phyloP scores from a whole-genome alignment of 30 jellyfish, hydroid and myxozoan species.

The Aurelia sp. region DNA sequence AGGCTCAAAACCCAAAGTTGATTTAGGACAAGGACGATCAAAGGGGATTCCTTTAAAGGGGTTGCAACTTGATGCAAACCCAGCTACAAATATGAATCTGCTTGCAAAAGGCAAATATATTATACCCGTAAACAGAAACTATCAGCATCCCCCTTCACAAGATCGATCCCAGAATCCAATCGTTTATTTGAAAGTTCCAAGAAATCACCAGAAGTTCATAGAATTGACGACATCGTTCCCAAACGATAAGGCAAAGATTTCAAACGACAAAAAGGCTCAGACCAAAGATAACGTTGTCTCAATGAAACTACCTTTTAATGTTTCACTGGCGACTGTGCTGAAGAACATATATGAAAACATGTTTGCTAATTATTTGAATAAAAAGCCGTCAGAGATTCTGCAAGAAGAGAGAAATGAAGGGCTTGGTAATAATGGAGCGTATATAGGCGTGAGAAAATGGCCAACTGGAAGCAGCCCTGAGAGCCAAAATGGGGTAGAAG shows the following conservation, averaged over 20 bases:
- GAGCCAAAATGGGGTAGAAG: neutral
- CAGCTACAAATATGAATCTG: neutral
- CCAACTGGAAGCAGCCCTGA: neutral
- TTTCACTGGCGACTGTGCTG: slow-evolving; percentile 91
- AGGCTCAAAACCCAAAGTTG: slow-evolving; percentile 24
- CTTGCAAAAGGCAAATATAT: slow-evolving; percentile 21
- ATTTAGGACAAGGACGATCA: slow-evolving; percentile 59
- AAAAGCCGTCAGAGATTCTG: slow-evolving; percentile 62
- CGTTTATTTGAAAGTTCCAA: slow-evolving; percentile 81
- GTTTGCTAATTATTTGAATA: slow-evolving; percentile 91
- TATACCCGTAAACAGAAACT: slow-evolving; percentile 67
- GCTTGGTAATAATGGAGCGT: neutral
- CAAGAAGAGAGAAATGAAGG: slow-evolving; percentile 4
- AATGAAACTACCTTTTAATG: slow-evolving; percentile 90
- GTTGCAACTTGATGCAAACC: neutral
- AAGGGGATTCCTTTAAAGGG: neutral
- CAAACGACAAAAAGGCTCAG: slow-evolving; percentile 10
- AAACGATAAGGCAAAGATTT: slow-evolving; percentile 5
- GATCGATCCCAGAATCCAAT: slow-evolving; percentile 60
- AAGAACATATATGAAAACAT: slow-evolving; percentile 92
- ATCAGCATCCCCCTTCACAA: slow-evolving; percentile 43
- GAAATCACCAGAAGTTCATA: slow-evolving; percentile 68
- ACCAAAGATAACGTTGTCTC: slow-evolving; percentile 57
- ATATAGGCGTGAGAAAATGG: neutral
- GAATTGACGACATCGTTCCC: slow-evolving; percentile 83